Evolutionary conservation across 2,888 invertebrate species (phyloP).

Genomic region (Sinodicranocentrus sp.): DNA sequence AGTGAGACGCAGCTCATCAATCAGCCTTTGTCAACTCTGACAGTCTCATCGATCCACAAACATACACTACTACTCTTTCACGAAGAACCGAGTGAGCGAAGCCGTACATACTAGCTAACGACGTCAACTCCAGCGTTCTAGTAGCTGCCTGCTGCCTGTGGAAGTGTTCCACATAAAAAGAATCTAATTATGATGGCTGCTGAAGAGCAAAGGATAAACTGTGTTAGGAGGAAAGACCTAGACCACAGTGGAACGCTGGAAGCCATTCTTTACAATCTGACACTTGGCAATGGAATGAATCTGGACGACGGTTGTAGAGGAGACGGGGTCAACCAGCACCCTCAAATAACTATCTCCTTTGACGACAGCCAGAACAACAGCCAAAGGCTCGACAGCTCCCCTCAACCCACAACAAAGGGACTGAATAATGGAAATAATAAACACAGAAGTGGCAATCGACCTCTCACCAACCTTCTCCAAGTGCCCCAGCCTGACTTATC

Average conservation of each 20-base stretch:
- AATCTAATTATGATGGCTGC: slow-evolving; percentile 73
- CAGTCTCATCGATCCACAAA: slow-evolving; percentile 58
- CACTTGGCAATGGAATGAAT: slow-evolving; percentile 58
- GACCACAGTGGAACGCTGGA: slow-evolving; percentile 69
- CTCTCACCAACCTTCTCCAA: slow-evolving; percentile 64
- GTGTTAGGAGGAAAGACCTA: slow-evolving; percentile 62
- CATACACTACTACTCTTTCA: background rate
- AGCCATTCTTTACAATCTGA: slow-evolving; percentile 72
- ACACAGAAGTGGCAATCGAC: slow-evolving; percentile 40
- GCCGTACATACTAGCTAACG: too few species aligned
- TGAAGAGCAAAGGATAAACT: slow-evolving; percentile 71
- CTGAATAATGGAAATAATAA: slow-evolving; percentile 57
- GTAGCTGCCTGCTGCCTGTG: background rate
- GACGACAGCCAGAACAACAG: slow-evolving; percentile 34
- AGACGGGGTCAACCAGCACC: slow-evolving; percentile 66
- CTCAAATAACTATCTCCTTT: slow-evolving; percentile 66
- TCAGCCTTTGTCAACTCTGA: slow-evolving; percentile 69
- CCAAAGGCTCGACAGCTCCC: background rate
- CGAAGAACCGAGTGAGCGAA: background rate
- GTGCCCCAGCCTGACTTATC: slow-evolving; percentile 71
- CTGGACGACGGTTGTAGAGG: slow-evolving; percentile 66
- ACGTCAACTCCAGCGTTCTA: background rate
- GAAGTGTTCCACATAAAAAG: slow-evolving; percentile 19
- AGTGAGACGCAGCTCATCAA: slow-evolving; percentile 67
- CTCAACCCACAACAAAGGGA: slow-evolving; percentile 48